Percentiles rank a stretch among this genome's conserved stretches.
Evolutionary conservation across 2,888 invertebrate species (phyloP).

Genomic region (Xylocampa areola): DNA sequence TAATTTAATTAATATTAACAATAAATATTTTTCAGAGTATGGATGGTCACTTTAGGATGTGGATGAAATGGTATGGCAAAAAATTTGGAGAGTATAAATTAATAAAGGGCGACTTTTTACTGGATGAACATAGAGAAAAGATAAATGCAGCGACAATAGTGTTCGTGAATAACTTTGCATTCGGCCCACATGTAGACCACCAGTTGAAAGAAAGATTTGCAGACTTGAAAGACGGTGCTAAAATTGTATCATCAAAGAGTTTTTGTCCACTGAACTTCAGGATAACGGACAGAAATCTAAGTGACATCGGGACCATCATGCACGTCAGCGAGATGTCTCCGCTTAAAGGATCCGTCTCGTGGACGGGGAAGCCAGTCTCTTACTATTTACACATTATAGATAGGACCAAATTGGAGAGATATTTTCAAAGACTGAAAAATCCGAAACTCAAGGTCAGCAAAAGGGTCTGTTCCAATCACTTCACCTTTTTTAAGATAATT

Average conservation of each 20-base stretch:
- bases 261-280: conserved; percentile 99
- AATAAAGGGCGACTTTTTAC: conserved; percentile 98
- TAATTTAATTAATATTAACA: conserved; percentile 1
- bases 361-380: conserved; percentile 99
- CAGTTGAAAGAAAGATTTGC: conserved; percentile 98
- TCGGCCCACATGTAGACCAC: conserved; percentile 99
- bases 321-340: conserved; percentile 99
- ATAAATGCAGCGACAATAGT: conserved; percentile 98
- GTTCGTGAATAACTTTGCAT: conserved; percentile 99
- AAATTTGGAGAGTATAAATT: conserved; percentile 97
- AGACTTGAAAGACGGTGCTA: conserved; percentile 97
- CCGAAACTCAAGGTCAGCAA: conserved; percentile 93
- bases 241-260: conserved; percentile 99
- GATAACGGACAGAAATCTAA: conserved; percentile 98
- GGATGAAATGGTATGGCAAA: conserved; percentile 99
- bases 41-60: conserved; percentile 96
- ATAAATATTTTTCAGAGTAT: conserved; percentile 91
- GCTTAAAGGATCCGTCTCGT: conserved; percentile 98
- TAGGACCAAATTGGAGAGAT: conserved; percentile 98
- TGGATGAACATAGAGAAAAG: conserved; percentile 97
- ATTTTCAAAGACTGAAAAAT: conserved; percentile 98
- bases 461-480: conserved; percentile 87
- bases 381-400: conserved; percentile 99
- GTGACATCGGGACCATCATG: conserved; percentile 99
- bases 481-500: conserved; percentile 54